Evolutionary conservation across 2,797 vertebrate species (phyloP).

Genomic region (Picus viridis): DNA sequence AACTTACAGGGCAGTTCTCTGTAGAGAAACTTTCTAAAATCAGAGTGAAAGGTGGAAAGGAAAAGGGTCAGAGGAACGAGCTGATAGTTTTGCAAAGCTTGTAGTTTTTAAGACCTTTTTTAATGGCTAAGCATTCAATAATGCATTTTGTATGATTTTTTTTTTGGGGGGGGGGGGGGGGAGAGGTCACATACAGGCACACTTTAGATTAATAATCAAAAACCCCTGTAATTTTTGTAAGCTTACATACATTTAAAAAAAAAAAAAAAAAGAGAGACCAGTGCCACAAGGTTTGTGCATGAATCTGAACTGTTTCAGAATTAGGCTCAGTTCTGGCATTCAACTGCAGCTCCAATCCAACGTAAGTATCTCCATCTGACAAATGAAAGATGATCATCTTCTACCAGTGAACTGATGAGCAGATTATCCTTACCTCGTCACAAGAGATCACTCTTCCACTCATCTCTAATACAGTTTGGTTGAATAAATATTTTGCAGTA

Average conservation of each 20-base stretch:
- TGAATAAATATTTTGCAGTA: slow-evolving; percentile 51
- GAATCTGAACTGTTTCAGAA: slow-evolving; percentile 18
- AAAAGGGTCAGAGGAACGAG: slow-evolving; percentile 33
- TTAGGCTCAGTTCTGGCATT: neutral
- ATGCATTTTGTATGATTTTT: neutral
- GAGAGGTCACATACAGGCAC: neutral
- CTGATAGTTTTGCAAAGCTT: slow-evolving; percentile 13
- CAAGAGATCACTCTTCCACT: slow-evolving; percentile 22
- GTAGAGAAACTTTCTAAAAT: slow-evolving; percentile 23
- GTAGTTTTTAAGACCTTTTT: neutral
- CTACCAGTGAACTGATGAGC: slow-evolving; percentile 25
- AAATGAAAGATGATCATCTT: neutral
- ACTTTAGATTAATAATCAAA: neutral
- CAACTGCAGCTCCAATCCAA: slow-evolving; percentile 40
- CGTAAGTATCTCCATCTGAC: neutral
- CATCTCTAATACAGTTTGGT: slow-evolving; percentile 47
- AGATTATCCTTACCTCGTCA: slow-evolving; percentile 5
- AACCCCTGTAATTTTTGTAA: neutral
- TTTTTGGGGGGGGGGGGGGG: neutral
- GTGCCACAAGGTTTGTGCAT: slow-evolving; percentile 12
- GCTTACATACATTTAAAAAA: neutral
- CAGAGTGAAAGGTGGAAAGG: neutral
- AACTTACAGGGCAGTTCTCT: neutral
- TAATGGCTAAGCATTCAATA: neutral
- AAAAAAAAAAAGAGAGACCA: neutral